phyloP scores from a whole-genome alignment of 2,888 invertebrate species.

The Cryptocephalus primarius region DNA sequence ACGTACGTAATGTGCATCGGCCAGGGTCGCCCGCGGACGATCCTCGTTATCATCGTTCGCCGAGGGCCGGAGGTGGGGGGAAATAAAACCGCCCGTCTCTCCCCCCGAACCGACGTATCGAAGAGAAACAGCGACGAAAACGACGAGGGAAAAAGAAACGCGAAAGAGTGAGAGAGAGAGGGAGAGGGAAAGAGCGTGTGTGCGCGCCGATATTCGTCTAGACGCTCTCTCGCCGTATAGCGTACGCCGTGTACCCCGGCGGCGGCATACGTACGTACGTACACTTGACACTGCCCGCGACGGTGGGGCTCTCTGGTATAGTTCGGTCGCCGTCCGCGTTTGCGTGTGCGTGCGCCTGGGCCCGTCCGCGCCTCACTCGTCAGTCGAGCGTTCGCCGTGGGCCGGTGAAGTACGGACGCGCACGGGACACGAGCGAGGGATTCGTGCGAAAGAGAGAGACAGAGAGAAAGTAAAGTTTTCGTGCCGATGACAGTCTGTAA shows the following conservation, averaged over 20 bases:
- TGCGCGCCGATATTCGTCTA: slow-evolving; percentile 25
- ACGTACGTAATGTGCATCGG: background rate
- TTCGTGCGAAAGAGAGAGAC: no score
- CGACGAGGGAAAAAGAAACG: no score
- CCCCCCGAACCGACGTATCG: no score
- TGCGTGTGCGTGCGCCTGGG: background rate
- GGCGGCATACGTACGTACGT: slow-evolving; percentile 8
- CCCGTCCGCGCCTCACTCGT: background rate
- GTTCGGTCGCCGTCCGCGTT: slow-evolving; percentile 4
- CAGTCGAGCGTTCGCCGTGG: slow-evolving; percentile 10
- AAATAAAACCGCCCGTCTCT: background rate
- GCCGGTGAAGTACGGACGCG: background rate
- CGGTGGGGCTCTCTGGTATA: slow-evolving; percentile 6
- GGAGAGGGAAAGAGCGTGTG: no score
- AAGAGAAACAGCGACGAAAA: no score
- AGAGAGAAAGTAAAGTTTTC: no score
- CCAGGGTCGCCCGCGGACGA: background rate
- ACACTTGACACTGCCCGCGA: slow-evolving; percentile 26
- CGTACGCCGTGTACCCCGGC: slow-evolving; percentile 1
- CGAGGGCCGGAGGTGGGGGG: background rate
- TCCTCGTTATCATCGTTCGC: background rate
- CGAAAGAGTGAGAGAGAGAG: no score
- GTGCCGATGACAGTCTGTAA: slow-evolving; percentile 3
- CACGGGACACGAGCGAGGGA: no score
- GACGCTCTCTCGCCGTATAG: slow-evolving; percentile 22